Evolutionary conservation across 2,888 invertebrate species (phyloP), one percentile per base, ranked within the genome.

Genomic region (Tetragnatha montana): DNA sequence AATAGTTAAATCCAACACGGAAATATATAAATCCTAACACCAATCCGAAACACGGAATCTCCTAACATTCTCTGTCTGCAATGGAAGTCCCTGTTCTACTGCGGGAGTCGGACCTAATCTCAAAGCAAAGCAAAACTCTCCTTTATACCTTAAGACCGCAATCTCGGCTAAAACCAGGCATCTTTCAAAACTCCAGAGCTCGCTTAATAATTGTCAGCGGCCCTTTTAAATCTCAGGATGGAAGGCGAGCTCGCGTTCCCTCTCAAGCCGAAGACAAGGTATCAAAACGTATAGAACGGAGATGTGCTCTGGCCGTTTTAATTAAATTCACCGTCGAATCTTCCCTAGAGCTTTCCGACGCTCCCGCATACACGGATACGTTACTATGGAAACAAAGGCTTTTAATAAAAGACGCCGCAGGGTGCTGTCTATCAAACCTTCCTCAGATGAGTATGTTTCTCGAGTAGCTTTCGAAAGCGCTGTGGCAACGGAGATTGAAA

Each of bases 371-470:
- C 87, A 79, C 21, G 79, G 83, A 83, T 80, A 78, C 71, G 88
- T 88, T 70, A 69, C 88, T 51, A 88, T 88, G 88, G 88, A 83
- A 88, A 88, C 88, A 83, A 89, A 86, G 89, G 89, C 85, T 89
- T 89, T 89, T 89, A 89, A 89, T 89, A 89, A 89, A 89, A 89
- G 89, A 81, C 89, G 85, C 89, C 35, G 81, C 89, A 68, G 89
- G 89, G 89, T 75, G 89, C 89, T 89, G 85, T 85, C 89, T 76
- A 81, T 89, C 89, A 89, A 83, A 73, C 80, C 73, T 75, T 76
- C 84, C 70, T 81, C n/a, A 81, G 68, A 76, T 69, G 80, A 81
- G 50, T 69, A 73, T 73, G 74, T 49, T 51, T 74, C 82, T 60
- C 60, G 60, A 60, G 78, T 79, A 19, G 83, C 83, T 88, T 79